Evolutionary conservation across 2,113 vertebrate species (phyloP), one percentile per base, ranked within the genome.

Genomic region (Xenus cinereus): DNA sequence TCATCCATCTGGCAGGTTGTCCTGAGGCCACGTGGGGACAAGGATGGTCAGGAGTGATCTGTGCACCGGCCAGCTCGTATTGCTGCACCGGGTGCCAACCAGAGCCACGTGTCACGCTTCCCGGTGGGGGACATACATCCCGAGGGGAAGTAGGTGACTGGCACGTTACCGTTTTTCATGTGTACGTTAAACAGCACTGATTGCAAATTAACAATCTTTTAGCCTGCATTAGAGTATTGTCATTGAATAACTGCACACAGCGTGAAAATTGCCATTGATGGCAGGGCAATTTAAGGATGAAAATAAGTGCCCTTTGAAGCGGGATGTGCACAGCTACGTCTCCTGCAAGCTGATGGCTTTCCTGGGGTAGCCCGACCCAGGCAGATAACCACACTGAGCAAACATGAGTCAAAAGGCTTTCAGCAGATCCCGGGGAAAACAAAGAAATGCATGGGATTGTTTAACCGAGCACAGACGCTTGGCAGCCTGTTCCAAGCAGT

Each of bases 51-150:
- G 35, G 33, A 88, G 20, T 16, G 51, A 11, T 28, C 69, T 45
- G 24, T 20, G 74, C 46, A 50, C 33, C 1, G 11, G 17, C 20
- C 71, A 79, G 57, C 17, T 82, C 43, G 7, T 37, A 33, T 41
- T 90, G 69, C 41, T 60, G 24, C 35, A 53, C 30, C 0, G 2
- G 15, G 16, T 85, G 56, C 67, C 3, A 17, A 7, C 12, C 37
- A 50, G 41, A 37, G 33, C 51, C 57, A 17, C 0, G 0, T 43
- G 53, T 7, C 33, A 3, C 4, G 10, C 4, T 6, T 35, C 32
- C 23, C 15, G 1, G 0, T 27, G 32, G 75, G 41, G 71, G 15
- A 54, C 23, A 63, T 14, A 59, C 37, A 22, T 46, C 60, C 45
- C 0, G 0, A 72, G 46, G 23, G 46, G 37, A 66, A 78, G 51